Conservation (phyloP, 2,113 vertebrate species). For the Columba livia region DNA sequence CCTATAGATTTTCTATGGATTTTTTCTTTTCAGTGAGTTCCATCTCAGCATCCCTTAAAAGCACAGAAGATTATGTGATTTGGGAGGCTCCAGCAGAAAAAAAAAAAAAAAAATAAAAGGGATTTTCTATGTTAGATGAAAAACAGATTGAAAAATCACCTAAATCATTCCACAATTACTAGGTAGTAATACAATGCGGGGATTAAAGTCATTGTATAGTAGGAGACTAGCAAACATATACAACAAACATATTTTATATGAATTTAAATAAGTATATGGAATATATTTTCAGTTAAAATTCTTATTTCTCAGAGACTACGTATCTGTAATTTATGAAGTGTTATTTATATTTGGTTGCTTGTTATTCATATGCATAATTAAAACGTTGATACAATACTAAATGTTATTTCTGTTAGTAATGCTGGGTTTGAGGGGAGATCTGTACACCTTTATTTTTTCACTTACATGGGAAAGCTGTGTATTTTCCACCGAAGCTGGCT, state of each 20-base stretch:
- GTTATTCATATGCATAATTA: neutral
- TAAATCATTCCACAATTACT: neutral
- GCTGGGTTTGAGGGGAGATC: conserved; percentile 6
- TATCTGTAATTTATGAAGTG: conserved; percentile 7
- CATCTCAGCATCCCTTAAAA: neutral
- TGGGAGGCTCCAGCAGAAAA: neutral
- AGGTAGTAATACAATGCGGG: neutral
- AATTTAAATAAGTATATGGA: neutral
- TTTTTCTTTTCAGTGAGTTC: neutral
- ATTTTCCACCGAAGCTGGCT: neutral
- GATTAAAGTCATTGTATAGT: neutral
- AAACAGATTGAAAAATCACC: neutral
- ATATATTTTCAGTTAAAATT: conserved; percentile 6
- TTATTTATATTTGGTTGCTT: conserved; percentile 6
- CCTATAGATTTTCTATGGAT: neutral
- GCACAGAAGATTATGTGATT: neutral
- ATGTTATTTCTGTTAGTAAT: neutral
- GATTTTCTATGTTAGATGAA: neutral
- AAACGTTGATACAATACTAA: neutral
- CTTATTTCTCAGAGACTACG: neutral
- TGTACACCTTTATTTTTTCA: neutral
- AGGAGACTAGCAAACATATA: neutral
- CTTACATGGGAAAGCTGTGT: neutral
- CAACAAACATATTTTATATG: neutral
- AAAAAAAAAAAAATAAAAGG: neutral